A percentile compares a stretch with the other conserved stretches of the same genome.
phyloP scores from a whole-genome alignment of 2,797 vertebrate species.

The Bradypodion ventrale region DNA sequence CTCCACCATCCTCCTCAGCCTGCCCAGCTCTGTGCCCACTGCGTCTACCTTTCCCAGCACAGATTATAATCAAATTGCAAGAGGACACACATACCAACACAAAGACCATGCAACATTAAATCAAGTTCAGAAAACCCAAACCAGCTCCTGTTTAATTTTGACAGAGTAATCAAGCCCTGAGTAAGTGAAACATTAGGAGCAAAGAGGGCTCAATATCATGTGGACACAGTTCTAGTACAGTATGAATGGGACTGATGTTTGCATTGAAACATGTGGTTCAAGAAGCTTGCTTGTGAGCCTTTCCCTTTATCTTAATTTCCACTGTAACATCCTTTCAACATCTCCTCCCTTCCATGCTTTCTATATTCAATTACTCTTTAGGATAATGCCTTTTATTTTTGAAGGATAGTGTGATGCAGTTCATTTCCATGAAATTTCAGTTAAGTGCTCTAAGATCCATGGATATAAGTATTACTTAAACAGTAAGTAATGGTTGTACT shows the following conservation, averaged over 20 bases:
- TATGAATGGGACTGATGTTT: constrained; percentile 60
- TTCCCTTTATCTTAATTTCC: constrained; percentile 48
- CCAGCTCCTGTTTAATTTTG: too few relatives aligned
- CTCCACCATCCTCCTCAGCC: too few relatives aligned
- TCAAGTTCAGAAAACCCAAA: too few relatives aligned
- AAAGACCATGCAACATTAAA: too few relatives aligned
- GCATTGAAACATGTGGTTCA: constrained; percentile 57
- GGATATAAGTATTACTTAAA: constrained; percentile 80
- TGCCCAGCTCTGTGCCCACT: too few relatives aligned
- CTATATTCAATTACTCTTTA: constrained; percentile 70
- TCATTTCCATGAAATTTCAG: constrained; percentile 78
- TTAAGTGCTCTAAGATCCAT: constrained; percentile 74
- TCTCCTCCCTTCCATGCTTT: neutral
- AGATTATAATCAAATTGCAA: too few relatives aligned
- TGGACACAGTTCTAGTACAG: constrained; percentile 67
- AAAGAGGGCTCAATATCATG: constrained; percentile 74
- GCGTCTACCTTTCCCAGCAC: too few relatives aligned
- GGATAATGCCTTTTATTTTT: constrained; percentile 77
- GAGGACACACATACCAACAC: too few relatives aligned
- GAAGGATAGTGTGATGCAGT: constrained; percentile 73
- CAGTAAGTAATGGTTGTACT: constrained; percentile 76
- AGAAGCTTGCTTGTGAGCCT: constrained; percentile 29
- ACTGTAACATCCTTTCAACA: neutral
- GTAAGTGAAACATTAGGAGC: neutral
- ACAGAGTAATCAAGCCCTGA: too few relatives aligned